Conservation (phyloP, 2,888 invertebrate species). For the Habrosyne pyritoides region DNA sequence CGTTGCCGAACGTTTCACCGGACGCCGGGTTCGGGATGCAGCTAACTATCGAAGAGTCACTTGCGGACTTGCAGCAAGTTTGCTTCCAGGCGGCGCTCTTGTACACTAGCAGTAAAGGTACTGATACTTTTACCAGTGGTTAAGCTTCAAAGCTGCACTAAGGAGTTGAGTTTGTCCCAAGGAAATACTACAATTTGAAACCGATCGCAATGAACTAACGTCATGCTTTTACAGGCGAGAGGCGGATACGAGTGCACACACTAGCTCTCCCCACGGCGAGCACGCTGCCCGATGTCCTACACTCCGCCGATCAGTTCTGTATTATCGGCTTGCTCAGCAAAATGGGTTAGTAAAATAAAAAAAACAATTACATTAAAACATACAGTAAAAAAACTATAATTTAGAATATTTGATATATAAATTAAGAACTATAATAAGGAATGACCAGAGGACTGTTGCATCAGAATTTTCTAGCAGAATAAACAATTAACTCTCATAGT, state of each 20-base stretch:
- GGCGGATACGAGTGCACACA: conserved; percentile 98
- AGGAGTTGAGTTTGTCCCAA: too few species aligned
- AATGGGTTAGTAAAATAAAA: conserved; percentile 88
- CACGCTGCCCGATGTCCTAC: conserved; percentile 92
- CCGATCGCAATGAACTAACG: too few species aligned
- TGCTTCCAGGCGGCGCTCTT: conserved; percentile 99
- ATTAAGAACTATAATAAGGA: too few species aligned
- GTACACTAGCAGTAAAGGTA: conserved; percentile 91
- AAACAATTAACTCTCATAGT: too few species aligned
- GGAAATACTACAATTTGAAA: too few species aligned
- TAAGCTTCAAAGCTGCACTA: too few species aligned
- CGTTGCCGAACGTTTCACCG: conserved; percentile 98
- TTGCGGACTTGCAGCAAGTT: conserved; percentile 93
- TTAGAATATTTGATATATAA: too few species aligned
- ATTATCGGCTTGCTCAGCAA: conserved; percentile 96
- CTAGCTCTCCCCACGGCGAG: conserved; percentile 95
- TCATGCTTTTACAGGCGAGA: conserved; percentile 94
- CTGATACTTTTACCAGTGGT: too few species aligned
- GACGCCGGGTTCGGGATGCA: conserved; percentile 99
- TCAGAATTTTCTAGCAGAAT: too few species aligned
- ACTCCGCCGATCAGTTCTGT: conserved; percentile 96
- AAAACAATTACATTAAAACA: too few species aligned
- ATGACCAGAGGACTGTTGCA: too few species aligned
- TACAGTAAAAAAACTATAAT: too few species aligned
- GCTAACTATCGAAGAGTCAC: conserved; percentile 95